phyloP scores from a whole-genome alignment of 2,113 vertebrate species.

The Thoracochromis brauschi region DNA sequence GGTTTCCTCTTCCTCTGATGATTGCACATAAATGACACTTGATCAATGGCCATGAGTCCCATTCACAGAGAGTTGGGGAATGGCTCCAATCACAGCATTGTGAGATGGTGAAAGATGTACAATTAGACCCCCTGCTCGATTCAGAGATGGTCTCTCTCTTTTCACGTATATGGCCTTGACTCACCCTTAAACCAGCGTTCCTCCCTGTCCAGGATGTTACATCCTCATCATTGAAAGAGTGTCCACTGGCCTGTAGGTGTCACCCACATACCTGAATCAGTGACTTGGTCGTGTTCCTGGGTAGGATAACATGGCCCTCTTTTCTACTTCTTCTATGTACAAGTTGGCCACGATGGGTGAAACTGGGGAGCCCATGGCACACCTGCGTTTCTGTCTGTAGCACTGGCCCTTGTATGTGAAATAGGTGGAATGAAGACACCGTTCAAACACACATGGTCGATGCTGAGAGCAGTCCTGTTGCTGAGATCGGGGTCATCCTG shows the following conservation, averaged over 20 bases:
- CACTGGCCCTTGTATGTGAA: neutral
- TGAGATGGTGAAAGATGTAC: rapidly evolving
- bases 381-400: neutral
- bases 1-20: neutral
- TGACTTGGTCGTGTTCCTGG: rapidly evolving
- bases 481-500: neutral
- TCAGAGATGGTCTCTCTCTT: neutral
- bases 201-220: neutral
- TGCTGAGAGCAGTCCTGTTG: neutral
- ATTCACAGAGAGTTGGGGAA: neutral
- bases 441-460: neutral
- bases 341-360: rapidly evolving
- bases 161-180: neutral
- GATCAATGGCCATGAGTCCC: rapidly evolving
- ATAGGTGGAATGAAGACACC: neutral
- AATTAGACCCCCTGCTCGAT: rapidly evolving
- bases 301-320: rapidly evolving
- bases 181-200: neutral
- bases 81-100: neutral
- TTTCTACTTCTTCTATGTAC: neutral
- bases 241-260: neutral
- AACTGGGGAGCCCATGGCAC: neutral
- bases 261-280: neutral
- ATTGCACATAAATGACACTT: neutral
- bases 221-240: neutral